Percentiles rank a stretch among this genome's conserved stretches.
Conservation (phyloP, 2,888 invertebrate genomes). For the Drosophila mayaguana region DNA sequence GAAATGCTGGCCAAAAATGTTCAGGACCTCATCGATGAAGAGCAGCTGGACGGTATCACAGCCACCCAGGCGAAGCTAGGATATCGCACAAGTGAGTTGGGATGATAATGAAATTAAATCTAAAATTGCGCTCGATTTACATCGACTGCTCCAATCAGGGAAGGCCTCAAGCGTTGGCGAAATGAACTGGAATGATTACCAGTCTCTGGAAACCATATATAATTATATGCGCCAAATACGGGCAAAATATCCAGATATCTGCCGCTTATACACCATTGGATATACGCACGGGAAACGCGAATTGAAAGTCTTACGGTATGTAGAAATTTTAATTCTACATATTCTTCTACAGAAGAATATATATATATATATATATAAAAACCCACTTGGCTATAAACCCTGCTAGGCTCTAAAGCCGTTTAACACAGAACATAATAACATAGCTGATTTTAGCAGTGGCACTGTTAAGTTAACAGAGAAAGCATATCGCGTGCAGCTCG, state of each 20-base stretch:
- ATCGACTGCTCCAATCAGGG: constrained; percentile 46
- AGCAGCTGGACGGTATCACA: constrained; percentile 86
- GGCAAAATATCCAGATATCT: constrained; percentile 89
- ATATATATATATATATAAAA: not conserved
- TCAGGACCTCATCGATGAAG: constrained; percentile 90
- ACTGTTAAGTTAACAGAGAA: constrained; percentile 1
- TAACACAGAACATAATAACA: not conserved
- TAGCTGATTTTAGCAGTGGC: not conserved
- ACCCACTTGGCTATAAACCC: too few species aligned
- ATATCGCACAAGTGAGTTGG: constrained; percentile 83
- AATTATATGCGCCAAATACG: constrained; percentile 90
- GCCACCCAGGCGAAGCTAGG: constrained; percentile 86
- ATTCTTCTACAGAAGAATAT: not conserved
- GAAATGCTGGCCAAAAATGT: constrained; percentile 90
- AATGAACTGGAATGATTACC: constrained; percentile 92
- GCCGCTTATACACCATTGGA: constrained; percentile 90
- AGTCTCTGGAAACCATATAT: constrained; percentile 89
- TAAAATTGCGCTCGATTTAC: not conserved
- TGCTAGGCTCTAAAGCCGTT: not conserved
- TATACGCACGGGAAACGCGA: constrained; percentile 90
- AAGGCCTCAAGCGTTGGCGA: constrained; percentile 65
- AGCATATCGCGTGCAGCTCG: not conserved
- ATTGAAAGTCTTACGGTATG: constrained; percentile 88
- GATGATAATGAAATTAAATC: not conserved
- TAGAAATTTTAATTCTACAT: constrained; percentile 11